Evolutionary conservation across 2,797 vertebrate species (phyloP), one percentile per base, ranked within the genome.

Genomic region (Lagocephalus sceleratus): DNA sequence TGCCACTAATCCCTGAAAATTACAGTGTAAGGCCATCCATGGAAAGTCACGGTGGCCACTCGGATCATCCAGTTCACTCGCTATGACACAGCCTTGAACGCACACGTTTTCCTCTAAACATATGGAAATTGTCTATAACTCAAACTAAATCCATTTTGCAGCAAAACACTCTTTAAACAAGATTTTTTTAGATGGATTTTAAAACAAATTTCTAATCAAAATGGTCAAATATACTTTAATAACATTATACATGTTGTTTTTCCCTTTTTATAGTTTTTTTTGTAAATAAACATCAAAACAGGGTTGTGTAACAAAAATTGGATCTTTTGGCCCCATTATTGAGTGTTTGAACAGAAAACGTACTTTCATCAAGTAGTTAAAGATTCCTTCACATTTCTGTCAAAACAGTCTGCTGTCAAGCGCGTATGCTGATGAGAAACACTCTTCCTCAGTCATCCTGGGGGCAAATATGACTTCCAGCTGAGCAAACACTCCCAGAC

Each of bases 1-100:
- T 60, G 68, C 71, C 74, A 79, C 81, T 89, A 89, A 91, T 88
- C 84, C 83, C 66, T 79, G 78, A 77, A 90, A 91, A 90, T 90
- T 84, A 88, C 66, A 84, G 80, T 83, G 80, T 76, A 84, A 85
- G 79, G 81, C 65, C 78, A 82, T 81, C 76, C 76, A 73, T 75
- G 81, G 84, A 86, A 87, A 83, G 71, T 80, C 76, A 73, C 20
- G 56, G 71, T 68, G 79, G 74, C 58, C 71, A 77, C 66, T 70
- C 56, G 56, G 61, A 66, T 57, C 48, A 52, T 67, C 63, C 55
- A 45, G 39, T 60, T 75, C 66, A 56, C 52, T 63, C 42, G 53
- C 51, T 68, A 60, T 42, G 21, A 69, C 76, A 73, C 62, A 35
- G 32, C 19, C 47, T 52, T 47, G 49, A 74, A 81, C 11, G 82